These are phyloP conservation scores for Cherax destructor DNA, from an alignment of 1,140 invertebrate species.

Conservation along the genomic window DNA sequence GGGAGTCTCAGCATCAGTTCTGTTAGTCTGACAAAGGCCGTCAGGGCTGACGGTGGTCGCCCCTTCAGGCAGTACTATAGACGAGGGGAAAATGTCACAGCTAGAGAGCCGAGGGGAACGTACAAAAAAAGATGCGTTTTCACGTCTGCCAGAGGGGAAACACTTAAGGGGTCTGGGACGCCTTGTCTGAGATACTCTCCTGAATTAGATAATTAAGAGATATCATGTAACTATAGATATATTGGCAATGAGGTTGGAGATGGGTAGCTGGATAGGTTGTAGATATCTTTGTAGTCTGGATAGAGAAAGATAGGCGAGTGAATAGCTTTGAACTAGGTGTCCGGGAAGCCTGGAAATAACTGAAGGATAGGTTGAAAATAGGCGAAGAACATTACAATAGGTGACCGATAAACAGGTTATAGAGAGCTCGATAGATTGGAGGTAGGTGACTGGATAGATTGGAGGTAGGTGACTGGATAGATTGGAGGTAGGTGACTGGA, in stretches of 20 bases:
- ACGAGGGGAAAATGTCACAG: constrained; percentile 13
- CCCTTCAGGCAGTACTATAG: not conserved
- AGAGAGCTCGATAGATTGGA: too few relatives aligned
- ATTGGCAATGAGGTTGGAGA: not conserved
- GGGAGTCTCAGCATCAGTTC: not conserved
- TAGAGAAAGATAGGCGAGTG: too few relatives aligned
- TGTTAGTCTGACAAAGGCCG: not conserved
- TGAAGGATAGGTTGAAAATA: too few relatives aligned
- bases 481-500: too few relatives aligned
- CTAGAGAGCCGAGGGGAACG: constrained; percentile 1
- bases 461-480: too few relatives aligned
- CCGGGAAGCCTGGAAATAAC: too few relatives aligned
- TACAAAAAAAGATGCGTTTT: not conserved
- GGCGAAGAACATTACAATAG: too few relatives aligned
- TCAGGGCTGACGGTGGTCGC: not conserved
- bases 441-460: too few relatives aligned
- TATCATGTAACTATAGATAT: not conserved
- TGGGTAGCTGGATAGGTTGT: not conserved
- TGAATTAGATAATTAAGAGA: constrained; percentile 15
- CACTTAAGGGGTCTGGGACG: not conserved
- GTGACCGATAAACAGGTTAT: too few relatives aligned
- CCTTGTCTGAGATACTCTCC: not conserved
- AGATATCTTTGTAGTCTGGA: too few relatives aligned
- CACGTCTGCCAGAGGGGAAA: constrained; percentile 9
- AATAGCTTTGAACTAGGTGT: too few relatives aligned